Evolutionary conservation across 2,797 vertebrate species (phyloP), one percentile per base, ranked within the genome.

Genomic region (Sphaeramia orbicularis): DNA sequence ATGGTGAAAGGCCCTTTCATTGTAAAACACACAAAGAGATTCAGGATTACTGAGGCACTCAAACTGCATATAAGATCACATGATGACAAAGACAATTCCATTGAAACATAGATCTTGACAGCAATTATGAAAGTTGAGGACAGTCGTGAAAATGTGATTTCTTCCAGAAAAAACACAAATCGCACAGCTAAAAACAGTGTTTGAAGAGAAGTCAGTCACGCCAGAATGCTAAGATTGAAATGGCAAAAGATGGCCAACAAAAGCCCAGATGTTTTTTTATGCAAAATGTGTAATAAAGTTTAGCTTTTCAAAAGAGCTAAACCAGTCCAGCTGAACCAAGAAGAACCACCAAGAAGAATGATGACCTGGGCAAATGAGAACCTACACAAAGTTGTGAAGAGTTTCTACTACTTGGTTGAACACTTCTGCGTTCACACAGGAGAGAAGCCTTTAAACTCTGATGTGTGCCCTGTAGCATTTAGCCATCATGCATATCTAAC

Each of bases 341-440:
- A n/a, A n/a, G n/a, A n/a, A n/a, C n/a, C n/a, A n/a, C n/a, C n/a
- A n/a, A n/a, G n/a, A n/a, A n/a, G n/a, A n/a, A n/a, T n/a, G n/a
- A n/a, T n/a, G n/a, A n/a, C n/a, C n/a, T n/a, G n/a, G n/a, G n/a
- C n/a, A n/a, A n/a, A n/a, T n/a, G n/a, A n/a, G n/a, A n/a, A n/a
- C n/a, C n/a, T n/a, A n/a, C n/a, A n/a, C n/a, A 81, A 58, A 62
- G 2, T 64, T 1, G 0, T 13, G 2, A 70, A 0, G 44, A 54
- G 0, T 21, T 61, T 64, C 53, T 6, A 0, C 4, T 0, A 2
- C 2, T 24, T 85, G 27, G 44, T 59, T 10, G 45, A 82, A 52
- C 87, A 91, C 48, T 48, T 55, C 19, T 27, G 45, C 43, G 57
- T 60, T 10, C 84, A 88, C 78, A 76, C 80, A 1, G 71, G 78